Percentiles rank a stretch among this genome's conserved stretches.
phyloP scores from a whole-genome alignment of 2,888 invertebrate species.

The Dione juno region DNA sequence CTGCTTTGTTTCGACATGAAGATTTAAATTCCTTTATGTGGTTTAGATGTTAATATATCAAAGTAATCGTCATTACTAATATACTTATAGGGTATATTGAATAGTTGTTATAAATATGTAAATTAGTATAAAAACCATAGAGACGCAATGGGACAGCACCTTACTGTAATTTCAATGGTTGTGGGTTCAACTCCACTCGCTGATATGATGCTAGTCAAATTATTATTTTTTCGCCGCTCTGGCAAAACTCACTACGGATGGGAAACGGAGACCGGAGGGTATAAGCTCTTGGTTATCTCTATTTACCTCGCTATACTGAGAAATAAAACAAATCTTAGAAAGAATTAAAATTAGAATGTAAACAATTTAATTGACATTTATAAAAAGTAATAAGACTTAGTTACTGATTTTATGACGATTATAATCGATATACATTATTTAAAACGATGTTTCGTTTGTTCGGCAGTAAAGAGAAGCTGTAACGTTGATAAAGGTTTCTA shows the following conservation, averaged over 20 bases:
- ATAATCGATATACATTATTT: slow-evolving; percentile 1
- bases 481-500: slow-evolving; percentile 44
- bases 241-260: too few relatives aligned
- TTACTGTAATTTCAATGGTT: neutral
- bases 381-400: too few relatives aligned
- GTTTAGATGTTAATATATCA: slow-evolving; percentile 10
- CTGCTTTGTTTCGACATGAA: slow-evolving; percentile 44
- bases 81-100: neutral
- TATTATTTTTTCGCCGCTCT: too few relatives aligned
- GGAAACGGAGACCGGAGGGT: too few relatives aligned
- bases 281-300: too few relatives aligned
- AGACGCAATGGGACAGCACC: neutral
- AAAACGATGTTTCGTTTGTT: neutral
- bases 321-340: too few relatives aligned
- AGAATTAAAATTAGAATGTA: too few relatives aligned
- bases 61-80: slow-evolving; percentile 1
- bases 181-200: neutral
- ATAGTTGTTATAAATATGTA: neutral
- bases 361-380: too few relatives aligned
- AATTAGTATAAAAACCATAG: neutral
- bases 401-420: too few relatives aligned
- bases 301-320: too few relatives aligned
- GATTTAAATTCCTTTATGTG: slow-evolving; percentile 35
- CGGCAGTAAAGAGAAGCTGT: slow-evolving; percentile 9
- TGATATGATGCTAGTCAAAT: neutral